Conservation (phyloP, 53 echinoderm and acorn worm genomes). For the Henricia sp. region DNA sequence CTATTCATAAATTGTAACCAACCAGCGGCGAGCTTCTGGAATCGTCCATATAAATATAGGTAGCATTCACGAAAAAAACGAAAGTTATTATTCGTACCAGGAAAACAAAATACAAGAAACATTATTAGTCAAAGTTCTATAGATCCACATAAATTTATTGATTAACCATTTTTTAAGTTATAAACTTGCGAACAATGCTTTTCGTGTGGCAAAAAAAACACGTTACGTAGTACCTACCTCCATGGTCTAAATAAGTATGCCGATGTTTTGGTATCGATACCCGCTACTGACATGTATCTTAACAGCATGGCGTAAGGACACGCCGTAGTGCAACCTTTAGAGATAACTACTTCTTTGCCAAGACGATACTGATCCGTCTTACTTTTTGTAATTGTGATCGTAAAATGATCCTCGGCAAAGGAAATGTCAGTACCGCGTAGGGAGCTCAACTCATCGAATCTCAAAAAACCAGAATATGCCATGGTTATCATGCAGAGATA, state of each 20-base stretch:
- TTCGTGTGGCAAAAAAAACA: too few relatives aligned
- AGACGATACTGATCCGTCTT: constrained; percentile 56
- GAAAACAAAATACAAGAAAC: too few relatives aligned
- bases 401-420: constrained; percentile 13
- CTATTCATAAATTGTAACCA: too few relatives aligned
- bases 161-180: too few relatives aligned
- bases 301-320: constrained; percentile 39
- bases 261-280: neutral
- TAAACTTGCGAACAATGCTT: too few relatives aligned
- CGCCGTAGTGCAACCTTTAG: constrained; percentile 34
- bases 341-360: constrained; percentile 48
- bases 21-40: too few relatives aligned
- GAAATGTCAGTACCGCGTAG: constrained; percentile 33
- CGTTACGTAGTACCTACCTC: too few relatives aligned
- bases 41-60: too few relatives aligned
- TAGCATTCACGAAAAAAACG: too few relatives aligned
- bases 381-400: constrained; percentile 22
- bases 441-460: constrained; percentile 55
- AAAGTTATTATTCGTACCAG: too few relatives aligned
- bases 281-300: constrained; percentile 29
- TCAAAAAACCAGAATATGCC: constrained; percentile 44
- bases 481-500: constrained; percentile 41
- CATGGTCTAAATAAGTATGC: constrained; percentile 40
- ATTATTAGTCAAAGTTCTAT: too few relatives aligned
- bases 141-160: too few relatives aligned